These are phyloP conservation scores for Sinopyrophorus schimmeli DNA, from an alignment of 2,888 invertebrate species.

Conservation along the genomic window DNA sequence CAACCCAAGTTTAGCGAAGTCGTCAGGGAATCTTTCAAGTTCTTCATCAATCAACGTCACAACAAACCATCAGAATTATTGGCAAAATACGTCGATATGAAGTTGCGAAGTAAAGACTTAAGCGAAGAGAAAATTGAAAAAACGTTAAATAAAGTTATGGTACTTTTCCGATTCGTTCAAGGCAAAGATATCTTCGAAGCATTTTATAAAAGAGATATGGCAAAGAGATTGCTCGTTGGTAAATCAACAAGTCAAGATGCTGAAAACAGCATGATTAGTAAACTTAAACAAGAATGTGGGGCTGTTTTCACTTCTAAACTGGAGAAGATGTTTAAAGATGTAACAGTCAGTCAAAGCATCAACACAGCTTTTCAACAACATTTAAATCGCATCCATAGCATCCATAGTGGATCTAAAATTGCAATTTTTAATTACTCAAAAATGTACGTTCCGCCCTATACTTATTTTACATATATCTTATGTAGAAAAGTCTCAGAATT, in stretches of 20 bases:
- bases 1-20: conserved; percentile 91
- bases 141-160: conserved; percentile 95
- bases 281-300: conserved; percentile 97
- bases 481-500: too few relatives aligned
- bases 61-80: conserved; percentile 98
- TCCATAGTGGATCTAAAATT: conserved; percentile 28
- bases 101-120: conserved; percentile 90
- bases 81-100: conserved; percentile 96
- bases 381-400: conserved; percentile 33
- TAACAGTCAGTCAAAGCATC: conserved; percentile 95
- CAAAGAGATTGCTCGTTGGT: conserved; percentile 91
- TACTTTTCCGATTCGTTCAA: conserved; percentile 95
- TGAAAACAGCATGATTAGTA: conserved; percentile 97
- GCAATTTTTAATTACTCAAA: too few relatives aligned
- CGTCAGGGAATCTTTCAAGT: conserved; percentile 92
- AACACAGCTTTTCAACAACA: conserved; percentile 91
- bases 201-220: conserved; percentile 97
- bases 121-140: conserved; percentile 95
- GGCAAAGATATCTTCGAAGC: conserved; percentile 99
- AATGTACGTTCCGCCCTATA: too few relatives aligned
- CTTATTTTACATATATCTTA: too few relatives aligned
- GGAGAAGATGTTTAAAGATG: conserved; percentile 99
- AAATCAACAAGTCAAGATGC: conserved; percentile 98
- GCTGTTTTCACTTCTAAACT: conserved; percentile 96
- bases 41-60: conserved; percentile 92